Evolutionary conservation across 2,888 invertebrate species (phyloP), one percentile per base, ranked within the genome.

Genomic region (Auanema freiburgensis): DNA sequence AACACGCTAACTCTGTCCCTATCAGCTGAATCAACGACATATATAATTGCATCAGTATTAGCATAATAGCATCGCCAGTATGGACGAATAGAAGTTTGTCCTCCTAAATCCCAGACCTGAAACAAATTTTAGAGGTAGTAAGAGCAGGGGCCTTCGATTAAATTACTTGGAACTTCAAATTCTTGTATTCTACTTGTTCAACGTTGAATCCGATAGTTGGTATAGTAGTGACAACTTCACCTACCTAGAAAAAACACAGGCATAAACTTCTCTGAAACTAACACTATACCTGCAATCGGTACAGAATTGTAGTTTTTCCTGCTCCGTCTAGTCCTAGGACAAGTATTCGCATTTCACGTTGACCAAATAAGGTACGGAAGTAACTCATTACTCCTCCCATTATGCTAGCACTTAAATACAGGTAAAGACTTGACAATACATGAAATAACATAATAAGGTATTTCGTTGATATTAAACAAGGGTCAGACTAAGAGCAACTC

Each of bases 1-100:
- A 51, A 24, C 25, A 41, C n/a, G 18, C 66, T 43, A n/a, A 98
- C 95, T 87, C 98, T 88, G 87, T 99, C 98, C 86, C 92, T 90
- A 87, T 99, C 98, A 61, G 94, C 96, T 54, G 96, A 97, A 87
- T 99, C 98, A 8, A 81, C 81, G 59, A 99, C 98, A 87, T 98
- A 98, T 83, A 98, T 97, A 81, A 98, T 96, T 84, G 98, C 98
- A 88, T 99, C 98, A 84, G 98, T 98, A 87, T 98, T 98, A 77
- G 96, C 94, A 86, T 95, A 98, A 86, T 98, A 98, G 89, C 97
- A 98, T 86, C 98, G 89, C 98, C 98, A 98, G 85, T 98, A 98
- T 0, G 97, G 97, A 87, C 81, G 76, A 55, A 97, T 97, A 88
- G 95, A 96, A 68, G 96, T 97, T 85, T 98, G 97, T 79, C 97